Evolutionary conservation across 1,140 invertebrate genomes (phyloP).

Genomic region (Antheraea pernyi): DNA sequence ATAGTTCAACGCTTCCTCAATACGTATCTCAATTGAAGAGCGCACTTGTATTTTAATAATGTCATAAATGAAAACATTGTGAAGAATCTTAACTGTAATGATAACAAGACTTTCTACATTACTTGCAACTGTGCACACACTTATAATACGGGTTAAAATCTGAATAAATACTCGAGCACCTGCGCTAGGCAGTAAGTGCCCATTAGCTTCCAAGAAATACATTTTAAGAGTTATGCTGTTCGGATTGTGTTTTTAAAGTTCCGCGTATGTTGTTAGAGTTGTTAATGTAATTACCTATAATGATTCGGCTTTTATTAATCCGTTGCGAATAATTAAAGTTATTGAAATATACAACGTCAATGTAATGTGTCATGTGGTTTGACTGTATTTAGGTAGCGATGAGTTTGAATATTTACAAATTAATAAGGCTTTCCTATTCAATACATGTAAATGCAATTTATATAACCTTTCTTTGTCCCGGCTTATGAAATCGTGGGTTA

Average conservation of each 20-base stretch:
- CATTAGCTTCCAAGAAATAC: slow-evolving; percentile 40
- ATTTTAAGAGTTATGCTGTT: not conserved
- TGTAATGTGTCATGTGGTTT: not conserved
- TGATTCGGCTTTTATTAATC: not conserved
- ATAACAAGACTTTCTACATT: slow-evolving; percentile 44
- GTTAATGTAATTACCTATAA: slow-evolving; percentile 1
- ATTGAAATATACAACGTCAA: not conserved
- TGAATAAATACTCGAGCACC: slow-evolving; percentile 56
- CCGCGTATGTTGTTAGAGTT: not conserved
- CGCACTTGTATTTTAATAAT: slow-evolving; percentile 23
- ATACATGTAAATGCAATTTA: too few species aligned
- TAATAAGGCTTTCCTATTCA: too few species aligned
- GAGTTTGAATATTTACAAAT: too few species aligned
- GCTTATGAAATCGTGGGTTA: too few species aligned
- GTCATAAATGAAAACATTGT: slow-evolving; percentile 23
- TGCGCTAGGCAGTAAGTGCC: slow-evolving; percentile 46
- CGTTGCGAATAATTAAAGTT: not conserved
- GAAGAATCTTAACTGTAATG: slow-evolving; percentile 23
- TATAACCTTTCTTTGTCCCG: too few species aligned
- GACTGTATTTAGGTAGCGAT: not conserved
- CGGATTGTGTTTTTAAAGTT: slow-evolving; percentile 2
- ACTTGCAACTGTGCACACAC: slow-evolving; percentile 52
- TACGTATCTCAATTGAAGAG: not conserved
- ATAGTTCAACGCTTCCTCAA: not conserved
- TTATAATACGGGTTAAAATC: slow-evolving; percentile 47